Evolutionary conservation across 2,113 vertebrate species (phyloP), one percentile per base, ranked within the genome.

Genomic region (Lethenteron reissneri): DNA sequence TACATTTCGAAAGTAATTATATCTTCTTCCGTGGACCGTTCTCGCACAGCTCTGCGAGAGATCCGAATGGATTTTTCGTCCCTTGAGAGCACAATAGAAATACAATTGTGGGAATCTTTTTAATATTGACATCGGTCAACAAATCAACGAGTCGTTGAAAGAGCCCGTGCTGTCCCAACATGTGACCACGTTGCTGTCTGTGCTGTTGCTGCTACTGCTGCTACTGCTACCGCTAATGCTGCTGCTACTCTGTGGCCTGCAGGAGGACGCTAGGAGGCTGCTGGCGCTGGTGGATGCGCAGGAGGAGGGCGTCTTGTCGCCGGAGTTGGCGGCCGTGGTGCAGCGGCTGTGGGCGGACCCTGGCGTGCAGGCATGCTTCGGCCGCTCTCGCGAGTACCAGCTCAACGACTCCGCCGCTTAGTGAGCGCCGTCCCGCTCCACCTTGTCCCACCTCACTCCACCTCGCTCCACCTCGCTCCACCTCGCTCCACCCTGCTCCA

Each of bases 361-460:
- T 4, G 94, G 94, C 9, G 94, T 99, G 14, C 89, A 95, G 74
- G 86, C 88, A 74, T 97, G 92, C 80, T 97, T 99, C 83, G 85
- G 84, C 78, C 87, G 94, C 79, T 99, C 94, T 69, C 85, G 94
- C 69, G 94, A 99, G 73, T 99, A 99, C 79, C 94, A 99, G 78
- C 88, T 99, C 73, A 99, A 97, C 78, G 94, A 99, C 78, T 99
- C 94, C 12, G 92, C 94, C 19, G 90, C 94, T 69, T 99, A 99
- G 94, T 99, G 82, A 89, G 92, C 41, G 41, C 41, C 41, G 41
- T 41, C 41, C 41, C 41, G 41, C 41, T 41, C 41, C 41, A 41
- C 41, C 41, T 41, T 3, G 41, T 3, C 6, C 41, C 41, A 41
- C 41, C 41, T 41, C 1, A 5, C 41, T 7, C 41, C 41, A 41